Percentiles rank a stretch among this genome's conserved stretches.
Evolutionary conservation across 2,113 vertebrate genomes (phyloP).

Genomic region (Sciurus niger): DNA sequence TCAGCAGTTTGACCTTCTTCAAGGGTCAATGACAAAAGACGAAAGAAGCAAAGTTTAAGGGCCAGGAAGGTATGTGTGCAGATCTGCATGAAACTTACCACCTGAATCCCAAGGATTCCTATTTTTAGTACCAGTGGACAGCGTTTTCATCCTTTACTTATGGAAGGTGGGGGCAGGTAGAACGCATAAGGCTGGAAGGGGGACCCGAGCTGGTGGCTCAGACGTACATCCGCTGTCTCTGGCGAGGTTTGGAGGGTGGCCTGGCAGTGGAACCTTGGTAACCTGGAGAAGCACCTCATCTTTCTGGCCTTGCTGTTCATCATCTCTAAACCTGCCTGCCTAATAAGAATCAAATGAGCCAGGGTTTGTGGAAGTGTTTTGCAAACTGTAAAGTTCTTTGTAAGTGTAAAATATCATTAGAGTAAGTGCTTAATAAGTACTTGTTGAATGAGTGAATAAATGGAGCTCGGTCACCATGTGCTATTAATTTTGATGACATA

Average conservation of each 20-base stretch:
- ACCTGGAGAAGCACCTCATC: neutral
- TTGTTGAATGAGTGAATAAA: conserved; percentile 62
- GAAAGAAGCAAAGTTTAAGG: neutral
- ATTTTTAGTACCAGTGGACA: conserved; percentile 19
- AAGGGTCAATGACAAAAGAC: neutral
- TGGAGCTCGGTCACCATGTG: neutral
- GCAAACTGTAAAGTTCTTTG: conserved; percentile 48
- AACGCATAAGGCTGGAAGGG: neutral
- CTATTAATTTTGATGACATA: conserved; percentile 75
- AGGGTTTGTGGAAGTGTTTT: neutral
- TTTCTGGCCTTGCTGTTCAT: neutral
- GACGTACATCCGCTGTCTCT: neutral
- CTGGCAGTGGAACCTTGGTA: neutral
- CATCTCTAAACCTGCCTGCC: neutral
- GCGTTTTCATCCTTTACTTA: neutral
- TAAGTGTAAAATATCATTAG: conserved; percentile 46
- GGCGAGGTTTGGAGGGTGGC: neutral
- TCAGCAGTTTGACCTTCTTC: conserved; percentile 2
- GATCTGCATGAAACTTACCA: neutral
- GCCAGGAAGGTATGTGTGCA: neutral
- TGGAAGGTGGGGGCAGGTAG: neutral
- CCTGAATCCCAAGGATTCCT: neutral
- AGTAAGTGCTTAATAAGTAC: conserved; percentile 57
- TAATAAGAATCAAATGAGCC: neutral
- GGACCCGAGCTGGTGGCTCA: too few species aligned